A percentile compares a stretch with the other conserved stretches of the same genome.
Evolutionary conservation across 2,888 invertebrate species (phyloP).

Genomic region (Plebejus argus): DNA sequence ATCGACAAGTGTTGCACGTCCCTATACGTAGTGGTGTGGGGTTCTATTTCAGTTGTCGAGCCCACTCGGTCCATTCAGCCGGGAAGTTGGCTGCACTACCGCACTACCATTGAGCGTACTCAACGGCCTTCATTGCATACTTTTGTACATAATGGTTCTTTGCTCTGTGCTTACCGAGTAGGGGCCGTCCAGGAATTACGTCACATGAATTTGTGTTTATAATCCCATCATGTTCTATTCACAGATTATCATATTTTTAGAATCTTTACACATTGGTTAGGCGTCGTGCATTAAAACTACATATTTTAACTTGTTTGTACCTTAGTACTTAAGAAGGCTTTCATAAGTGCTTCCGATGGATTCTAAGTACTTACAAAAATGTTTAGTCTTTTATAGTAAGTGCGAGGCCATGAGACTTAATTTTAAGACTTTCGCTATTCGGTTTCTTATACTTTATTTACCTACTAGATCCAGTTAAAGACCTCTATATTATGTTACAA

Average conservation of each 20-base stretch:
- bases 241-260: too few species aligned
- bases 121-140: neutral
- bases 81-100: slow-evolving; percentile 29
- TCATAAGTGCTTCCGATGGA: too few species aligned
- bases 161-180: neutral
- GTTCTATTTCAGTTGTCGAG: slow-evolving; percentile 44
- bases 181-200: neutral
- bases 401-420: too few species aligned
- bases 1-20: neutral
- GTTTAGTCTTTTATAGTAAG: too few species aligned
- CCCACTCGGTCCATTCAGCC: slow-evolving; percentile 27
- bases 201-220: neutral
- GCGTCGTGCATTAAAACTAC: too few species aligned
- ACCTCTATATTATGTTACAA: neutral
- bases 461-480: neutral
- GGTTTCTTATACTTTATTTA: neutral
- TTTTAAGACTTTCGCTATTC: neutral
- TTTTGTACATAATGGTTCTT: neutral
- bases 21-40: slow-evolving; percentile 48
- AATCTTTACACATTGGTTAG: too few species aligned
- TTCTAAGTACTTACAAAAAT: too few species aligned
- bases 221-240: too few species aligned
- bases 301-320: too few species aligned
- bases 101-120: neutral
- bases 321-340: too few species aligned